Base-by-base conservation (phyloP, 2,797 vertebrate genomes). In the Gymnothorax reevesii region DNA sequence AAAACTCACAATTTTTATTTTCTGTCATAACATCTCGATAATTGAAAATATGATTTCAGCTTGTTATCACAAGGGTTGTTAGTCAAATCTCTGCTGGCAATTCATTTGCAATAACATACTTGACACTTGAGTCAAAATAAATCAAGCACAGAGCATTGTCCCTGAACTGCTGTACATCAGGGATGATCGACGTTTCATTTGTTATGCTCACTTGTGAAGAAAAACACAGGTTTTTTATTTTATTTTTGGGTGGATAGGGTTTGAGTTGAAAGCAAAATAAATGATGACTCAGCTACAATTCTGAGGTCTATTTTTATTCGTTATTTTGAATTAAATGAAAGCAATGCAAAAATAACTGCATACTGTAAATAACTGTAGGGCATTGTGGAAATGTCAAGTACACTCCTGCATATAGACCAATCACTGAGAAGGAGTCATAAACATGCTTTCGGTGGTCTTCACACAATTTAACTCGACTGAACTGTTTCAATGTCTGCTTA, bases 401-500 rank as follows among this genome's bases (percentile, higher is more conserved):
- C 22, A 77, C 8, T 80, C 7, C 52, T 80, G 22, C 52, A 80
- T 55, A 80, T 25, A n/a, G 7, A 54, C n/a, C 77, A 7, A 55
- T 2, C 52, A 54, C 20, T 52, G 73, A 77, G 13, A 77, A 77
- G 20, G 13, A 33, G 49, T 33, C 73, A 12, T 75, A 77, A 4
- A 73, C 33, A 73, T 73, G 69, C 4, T 42, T 42, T 49, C 33
- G 17, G 33, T 7, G 33, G 27, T 75, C 42, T 15, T 52, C 52
- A 7, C 33, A 57, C 10, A n/a, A 57, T 57, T 59, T 33, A 10
- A 83, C 4, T 13, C 73, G 20, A 17, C 7, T 80, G 49, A 52
- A 3, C 54, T 80, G 75, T 52, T 8, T 22, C 4, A 12, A 52
- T 55, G 22, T 69, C 52, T 57, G 91, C 95, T 96, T 88, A 97